A percentile compares a stretch with the other conserved stretches of the same genome.
Evolutionary conservation across 2,113 vertebrate genomes (phyloP).

Genomic region (Geococcyx californianus): DNA sequence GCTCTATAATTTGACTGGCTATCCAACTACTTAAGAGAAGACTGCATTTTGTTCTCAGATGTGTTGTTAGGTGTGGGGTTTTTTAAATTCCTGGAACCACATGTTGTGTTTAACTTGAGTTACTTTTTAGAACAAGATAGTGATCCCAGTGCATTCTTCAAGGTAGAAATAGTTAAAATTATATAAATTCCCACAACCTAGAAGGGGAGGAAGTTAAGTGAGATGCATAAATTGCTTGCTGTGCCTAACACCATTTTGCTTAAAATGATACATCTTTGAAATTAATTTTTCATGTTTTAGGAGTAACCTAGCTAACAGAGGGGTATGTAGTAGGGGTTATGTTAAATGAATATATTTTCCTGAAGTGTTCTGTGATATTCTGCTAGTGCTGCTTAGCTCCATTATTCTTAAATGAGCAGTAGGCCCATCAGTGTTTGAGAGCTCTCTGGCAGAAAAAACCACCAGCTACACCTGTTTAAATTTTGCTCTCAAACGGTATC

Average conservation of each 20-base stretch:
- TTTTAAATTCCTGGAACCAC: slow-evolving; percentile 26
- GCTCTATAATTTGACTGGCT: slow-evolving; percentile 49
- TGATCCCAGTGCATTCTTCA: slow-evolving; percentile 22
- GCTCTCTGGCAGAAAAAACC: background rate
- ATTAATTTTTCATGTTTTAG: background rate
- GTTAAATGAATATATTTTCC: background rate
- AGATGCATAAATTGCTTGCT: background rate
- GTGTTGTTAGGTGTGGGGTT: slow-evolving; percentile 1
- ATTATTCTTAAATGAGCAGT: background rate
- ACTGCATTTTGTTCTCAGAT: slow-evolving; percentile 45
- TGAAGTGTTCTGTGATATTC: background rate
- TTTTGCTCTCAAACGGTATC: background rate
- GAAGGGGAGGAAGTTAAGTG: background rate
- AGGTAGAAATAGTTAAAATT: slow-evolving; percentile 33
- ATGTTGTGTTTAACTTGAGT: background rate
- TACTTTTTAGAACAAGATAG: slow-evolving; percentile 32
- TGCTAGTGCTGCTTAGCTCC: background rate
- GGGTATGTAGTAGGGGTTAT: background rate
- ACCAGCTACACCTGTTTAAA: accelerated
- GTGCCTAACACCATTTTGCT: background rate
- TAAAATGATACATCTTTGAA: background rate
- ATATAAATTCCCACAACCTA: slow-evolving; percentile 27
- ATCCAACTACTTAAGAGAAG: slow-evolving; percentile 33
- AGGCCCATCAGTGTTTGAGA: background rate
- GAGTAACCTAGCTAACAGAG: background rate